Percentiles rank a stretch among this genome's conserved stretches.
Evolutionary conservation across 2,888 invertebrate species (phyloP).

Genomic region (Ctena decussata): DNA sequence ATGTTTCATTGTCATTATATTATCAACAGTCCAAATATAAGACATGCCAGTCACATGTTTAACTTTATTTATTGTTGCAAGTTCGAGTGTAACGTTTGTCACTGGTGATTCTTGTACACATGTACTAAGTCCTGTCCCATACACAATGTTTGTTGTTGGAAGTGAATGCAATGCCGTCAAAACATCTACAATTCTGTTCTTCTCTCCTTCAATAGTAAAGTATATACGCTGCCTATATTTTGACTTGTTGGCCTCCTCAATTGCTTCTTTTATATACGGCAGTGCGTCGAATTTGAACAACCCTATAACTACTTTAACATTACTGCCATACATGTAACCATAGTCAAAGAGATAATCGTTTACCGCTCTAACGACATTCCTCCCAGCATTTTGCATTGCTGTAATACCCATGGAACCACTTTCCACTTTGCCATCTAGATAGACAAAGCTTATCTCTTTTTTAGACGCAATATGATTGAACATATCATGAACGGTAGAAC

Average conservation of each 20-base stretch:
- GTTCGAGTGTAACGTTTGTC: background rate
- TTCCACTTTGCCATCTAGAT: slow-evolving; percentile 22
- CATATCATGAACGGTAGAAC: background rate
- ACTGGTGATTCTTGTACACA: background rate
- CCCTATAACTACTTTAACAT: background rate
- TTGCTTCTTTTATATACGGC: background rate
- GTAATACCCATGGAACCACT: background rate
- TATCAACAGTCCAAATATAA: slow-evolving; percentile 32
- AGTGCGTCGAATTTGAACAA: background rate
- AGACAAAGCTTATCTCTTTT: background rate
- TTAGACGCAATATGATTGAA: slow-evolving; percentile 3
- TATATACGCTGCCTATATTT: slow-evolving; percentile 1
- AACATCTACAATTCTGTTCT: background rate
- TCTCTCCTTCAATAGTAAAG: slow-evolving; percentile 13
- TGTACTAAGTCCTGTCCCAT: slow-evolving; percentile 17
- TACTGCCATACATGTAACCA: background rate
- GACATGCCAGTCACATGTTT: slow-evolving; percentile 12
- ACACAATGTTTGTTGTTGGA: background rate
- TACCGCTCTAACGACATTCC: background rate
- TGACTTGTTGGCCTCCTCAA: background rate
- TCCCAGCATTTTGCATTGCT: slow-evolving; percentile 12
- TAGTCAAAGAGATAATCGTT: background rate
- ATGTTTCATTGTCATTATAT: background rate
- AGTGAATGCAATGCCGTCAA: background rate
- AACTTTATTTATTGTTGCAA: slow-evolving; percentile 16